Percentiles rank a stretch among this genome's conserved stretches.
Conservation (phyloP, 2,797 vertebrate genomes). For the Arnoldichthys spilopterus region DNA sequence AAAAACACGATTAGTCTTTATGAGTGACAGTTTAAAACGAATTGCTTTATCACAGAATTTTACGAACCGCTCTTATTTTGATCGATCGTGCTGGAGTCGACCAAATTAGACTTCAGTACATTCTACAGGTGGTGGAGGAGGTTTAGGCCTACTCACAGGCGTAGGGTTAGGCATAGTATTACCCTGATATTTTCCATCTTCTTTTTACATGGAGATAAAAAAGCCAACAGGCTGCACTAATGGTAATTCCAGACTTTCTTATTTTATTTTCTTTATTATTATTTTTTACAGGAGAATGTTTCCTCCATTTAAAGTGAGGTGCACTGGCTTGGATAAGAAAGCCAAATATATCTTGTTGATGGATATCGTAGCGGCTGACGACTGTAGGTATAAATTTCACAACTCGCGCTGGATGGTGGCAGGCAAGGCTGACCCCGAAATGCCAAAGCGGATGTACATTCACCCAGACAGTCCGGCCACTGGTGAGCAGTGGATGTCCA, state of each 20-base stretch:
- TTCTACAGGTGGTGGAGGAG: not conserved
- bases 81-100: not conserved
- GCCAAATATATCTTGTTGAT: constrained; percentile 98
- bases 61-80: too few relatives aligned
- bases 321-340: constrained; percentile 97
- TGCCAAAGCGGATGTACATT: constrained; percentile 99
- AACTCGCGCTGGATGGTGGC: constrained; percentile 99
- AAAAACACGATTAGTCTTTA: too few relatives aligned
- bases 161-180: not conserved
- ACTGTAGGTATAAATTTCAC: constrained; percentile 99
- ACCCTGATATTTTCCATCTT: not conserved
- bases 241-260: not conserved
- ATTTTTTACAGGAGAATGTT: constrained; percentile 89
- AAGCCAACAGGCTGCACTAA: not conserved
- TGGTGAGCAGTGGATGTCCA: constrained; percentile 99
- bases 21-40: too few relatives aligned
- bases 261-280: not conserved
- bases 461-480: constrained; percentile 98
- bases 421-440: constrained; percentile 97
- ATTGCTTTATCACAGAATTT: too few relatives aligned
- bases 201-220: not conserved
- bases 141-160: constrained; percentile 17
- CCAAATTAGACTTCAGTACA: not conserved
- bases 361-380: constrained; percentile 97
- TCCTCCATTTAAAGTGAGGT: constrained; percentile 97